Evolutionary conservation across 2,888 invertebrate species (phyloP).

Genomic region (Polietes domitor): DNA sequence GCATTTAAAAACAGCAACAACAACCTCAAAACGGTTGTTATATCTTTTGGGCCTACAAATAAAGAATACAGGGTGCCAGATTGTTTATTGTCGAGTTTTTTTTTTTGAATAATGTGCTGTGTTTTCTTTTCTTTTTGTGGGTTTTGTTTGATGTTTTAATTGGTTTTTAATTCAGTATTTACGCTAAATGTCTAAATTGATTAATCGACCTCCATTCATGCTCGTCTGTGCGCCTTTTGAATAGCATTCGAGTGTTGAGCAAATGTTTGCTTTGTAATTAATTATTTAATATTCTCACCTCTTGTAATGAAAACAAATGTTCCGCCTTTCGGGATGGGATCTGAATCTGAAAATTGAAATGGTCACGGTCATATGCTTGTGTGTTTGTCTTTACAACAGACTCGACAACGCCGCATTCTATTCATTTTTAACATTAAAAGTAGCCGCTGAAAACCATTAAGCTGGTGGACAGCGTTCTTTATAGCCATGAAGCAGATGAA

Average conservation of each 20-base stretch:
- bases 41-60: not conserved
- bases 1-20: too few relatives aligned
- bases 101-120: not conserved
- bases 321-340: not conserved
- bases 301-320: not conserved
- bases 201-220: constrained; percentile 17
- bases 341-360: too few relatives aligned
- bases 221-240: too few relatives aligned
- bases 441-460: too few relatives aligned
- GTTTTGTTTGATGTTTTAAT: constrained; percentile 17
- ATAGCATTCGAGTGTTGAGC: not conserved
- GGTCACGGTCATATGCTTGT: too few relatives aligned
- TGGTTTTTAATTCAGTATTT: constrained; percentile 27
- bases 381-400: too few relatives aligned
- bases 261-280: constrained; percentile 4
- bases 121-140: not conserved
- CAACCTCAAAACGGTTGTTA: too few relatives aligned
- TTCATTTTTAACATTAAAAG: too few relatives aligned
- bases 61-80: not conserved
- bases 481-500: too few relatives aligned
- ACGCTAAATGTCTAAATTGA: constrained; percentile 17
- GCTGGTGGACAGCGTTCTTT: too few relatives aligned
- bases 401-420: too few relatives aligned
- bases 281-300: not conserved
- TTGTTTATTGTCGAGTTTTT: not conserved